These are phyloP conservation scores for Capra hircus DNA, from an alignment of 2,113 vertebrate genomes.

Conservation along the genomic window DNA sequence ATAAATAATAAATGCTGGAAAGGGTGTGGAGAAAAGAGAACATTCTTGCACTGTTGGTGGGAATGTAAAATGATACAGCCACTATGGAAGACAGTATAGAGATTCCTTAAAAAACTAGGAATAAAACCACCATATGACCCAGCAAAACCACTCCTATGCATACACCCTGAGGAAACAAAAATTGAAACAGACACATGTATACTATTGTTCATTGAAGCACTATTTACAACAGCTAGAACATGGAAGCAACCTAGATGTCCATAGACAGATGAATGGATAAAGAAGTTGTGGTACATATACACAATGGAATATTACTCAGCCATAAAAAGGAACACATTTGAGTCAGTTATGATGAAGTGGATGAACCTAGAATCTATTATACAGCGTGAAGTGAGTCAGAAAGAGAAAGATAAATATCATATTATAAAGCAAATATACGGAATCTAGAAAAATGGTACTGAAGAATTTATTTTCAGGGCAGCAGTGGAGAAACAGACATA, in stretches of 20 bases:
- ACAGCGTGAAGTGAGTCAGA: background rate
- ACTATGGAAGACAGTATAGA: background rate
- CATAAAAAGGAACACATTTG: background rate
- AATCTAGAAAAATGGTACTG: background rate
- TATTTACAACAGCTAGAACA: background rate
- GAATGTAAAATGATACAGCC: background rate
- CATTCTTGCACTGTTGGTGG: background rate
- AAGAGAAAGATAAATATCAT: background rate
- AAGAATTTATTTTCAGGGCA: background rate
- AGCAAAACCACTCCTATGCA: background rate
- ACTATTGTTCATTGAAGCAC: background rate
- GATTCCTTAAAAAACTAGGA: background rate
- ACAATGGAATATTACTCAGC: background rate
- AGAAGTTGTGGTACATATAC: background rate
- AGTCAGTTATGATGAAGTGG: background rate
- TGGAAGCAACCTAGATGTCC: background rate
- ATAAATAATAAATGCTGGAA: background rate
- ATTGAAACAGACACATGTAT: background rate
- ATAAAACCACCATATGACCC: background rate
- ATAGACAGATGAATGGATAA: background rate
- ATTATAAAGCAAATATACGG: background rate
- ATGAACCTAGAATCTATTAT: background rate
- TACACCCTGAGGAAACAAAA: background rate
- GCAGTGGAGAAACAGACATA: background rate
- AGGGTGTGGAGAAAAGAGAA: background rate